Percentiles rank a stretch among this genome's conserved stretches.
These are phyloP conservation scores for Carettochelys insculpta DNA, from an alignment of 2,113 vertebrate species.

Conservation along the genomic window DNA sequence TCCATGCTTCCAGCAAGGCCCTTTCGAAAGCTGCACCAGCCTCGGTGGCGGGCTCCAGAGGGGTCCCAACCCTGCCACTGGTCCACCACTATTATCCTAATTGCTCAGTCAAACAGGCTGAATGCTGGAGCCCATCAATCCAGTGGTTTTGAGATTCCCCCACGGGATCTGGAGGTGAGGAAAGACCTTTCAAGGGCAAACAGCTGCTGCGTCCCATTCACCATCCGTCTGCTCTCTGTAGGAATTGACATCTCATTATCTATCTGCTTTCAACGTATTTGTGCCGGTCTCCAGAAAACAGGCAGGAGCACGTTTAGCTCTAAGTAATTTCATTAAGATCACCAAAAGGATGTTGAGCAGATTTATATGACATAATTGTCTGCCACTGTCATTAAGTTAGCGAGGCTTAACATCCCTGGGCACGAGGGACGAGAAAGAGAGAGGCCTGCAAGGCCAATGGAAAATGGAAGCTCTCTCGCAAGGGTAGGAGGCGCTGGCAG, in stretches of 20 bases:
- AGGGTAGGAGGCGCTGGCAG: background rate
- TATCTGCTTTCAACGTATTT: background rate
- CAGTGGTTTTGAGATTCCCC: background rate
- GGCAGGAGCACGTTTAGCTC: background rate
- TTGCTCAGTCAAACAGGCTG: background rate
- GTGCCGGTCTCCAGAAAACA: background rate
- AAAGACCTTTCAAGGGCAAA: background rate
- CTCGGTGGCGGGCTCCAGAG: background rate
- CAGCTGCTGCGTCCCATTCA: too few relatives aligned
- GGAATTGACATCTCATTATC: background rate
- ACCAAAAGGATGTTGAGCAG: background rate
- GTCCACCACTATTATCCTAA: background rate
- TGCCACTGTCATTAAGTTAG: background rate
- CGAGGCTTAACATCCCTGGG: background rate
- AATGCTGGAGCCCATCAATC: background rate
- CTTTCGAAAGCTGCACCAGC: background rate
- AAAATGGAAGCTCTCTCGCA: background rate
- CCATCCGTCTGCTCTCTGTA: background rate
- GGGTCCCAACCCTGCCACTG: background rate
- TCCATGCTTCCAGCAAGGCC: background rate
- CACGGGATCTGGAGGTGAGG: background rate
- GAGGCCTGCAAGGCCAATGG: background rate
- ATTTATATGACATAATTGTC: background rate
- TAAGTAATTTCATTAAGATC: constrained; percentile 2
- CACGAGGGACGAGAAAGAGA: background rate